Evolutionary conservation across 2,797 vertebrate genomes (phyloP).

Genomic region (Chiropotes sagulatus): DNA sequence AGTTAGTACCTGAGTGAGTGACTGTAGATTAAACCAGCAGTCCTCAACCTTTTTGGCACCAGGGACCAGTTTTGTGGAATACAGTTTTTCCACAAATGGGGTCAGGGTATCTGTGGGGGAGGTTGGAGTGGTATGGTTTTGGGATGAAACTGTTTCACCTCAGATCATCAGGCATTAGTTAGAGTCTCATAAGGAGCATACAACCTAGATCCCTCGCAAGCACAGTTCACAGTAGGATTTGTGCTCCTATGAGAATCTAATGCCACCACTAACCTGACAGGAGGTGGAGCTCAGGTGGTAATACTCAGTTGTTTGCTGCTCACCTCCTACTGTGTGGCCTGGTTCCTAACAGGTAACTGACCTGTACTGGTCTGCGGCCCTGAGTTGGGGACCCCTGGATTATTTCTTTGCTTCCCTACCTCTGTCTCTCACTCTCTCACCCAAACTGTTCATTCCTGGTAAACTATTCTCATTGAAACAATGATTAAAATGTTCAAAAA

Average conservation of each 20-base stretch:
- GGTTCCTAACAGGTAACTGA: neutral
- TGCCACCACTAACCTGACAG: neutral
- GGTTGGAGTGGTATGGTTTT: neutral
- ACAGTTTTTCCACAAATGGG: neutral
- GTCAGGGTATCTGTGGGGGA: neutral
- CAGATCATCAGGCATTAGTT: neutral
- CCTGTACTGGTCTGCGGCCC: neutral
- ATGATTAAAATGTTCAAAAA: conserved; percentile 28
- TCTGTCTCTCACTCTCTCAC: neutral
- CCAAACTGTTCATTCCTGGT: neutral
- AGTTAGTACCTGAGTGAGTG: neutral
- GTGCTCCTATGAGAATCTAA: neutral
- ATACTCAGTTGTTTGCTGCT: neutral
- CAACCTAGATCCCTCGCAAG: neutral
- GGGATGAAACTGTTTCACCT: neutral
- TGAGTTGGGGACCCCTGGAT: neutral
- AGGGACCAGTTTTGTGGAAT: neutral
- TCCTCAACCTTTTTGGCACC: neutral
- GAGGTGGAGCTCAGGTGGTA: neutral
- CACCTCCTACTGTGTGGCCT: neutral
- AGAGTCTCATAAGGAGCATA: neutral
- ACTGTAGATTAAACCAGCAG: neutral
- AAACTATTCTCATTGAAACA: conserved; percentile 21
- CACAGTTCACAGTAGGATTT: neutral
- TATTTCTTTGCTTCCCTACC: neutral